phyloP scores from a whole-genome alignment of 2,888 invertebrate species.

The Herminia tarsipennalis region DNA sequence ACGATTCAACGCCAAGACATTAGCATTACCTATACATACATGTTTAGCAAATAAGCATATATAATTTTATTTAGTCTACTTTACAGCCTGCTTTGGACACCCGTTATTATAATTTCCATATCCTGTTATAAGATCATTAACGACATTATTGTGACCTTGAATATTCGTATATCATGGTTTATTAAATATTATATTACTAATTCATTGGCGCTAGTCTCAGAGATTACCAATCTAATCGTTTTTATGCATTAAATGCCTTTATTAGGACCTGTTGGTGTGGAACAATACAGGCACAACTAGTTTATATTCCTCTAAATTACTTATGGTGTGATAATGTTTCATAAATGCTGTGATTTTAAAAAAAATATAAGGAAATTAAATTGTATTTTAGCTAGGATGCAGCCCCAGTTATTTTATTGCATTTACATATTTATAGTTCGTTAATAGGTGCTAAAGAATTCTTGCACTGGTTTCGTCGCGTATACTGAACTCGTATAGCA shows the following conservation, averaged over 20 bases:
- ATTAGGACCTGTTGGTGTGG: no score
- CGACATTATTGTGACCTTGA: no score
- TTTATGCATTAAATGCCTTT: no score
- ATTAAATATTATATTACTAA: no score
- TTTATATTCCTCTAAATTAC: no score
- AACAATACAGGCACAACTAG: no score
- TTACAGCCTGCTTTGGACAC: background rate
- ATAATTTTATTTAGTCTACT: background rate
- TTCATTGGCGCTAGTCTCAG: no score
- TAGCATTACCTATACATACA: background rate
- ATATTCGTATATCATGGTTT: no score
- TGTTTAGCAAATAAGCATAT: conserved; percentile 2
- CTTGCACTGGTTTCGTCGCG: conserved; percentile 18
- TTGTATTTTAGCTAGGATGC: conserved; percentile 10
- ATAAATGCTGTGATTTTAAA: conserved; percentile 32
- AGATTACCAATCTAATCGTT: no score
- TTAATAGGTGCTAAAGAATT: conserved; percentile 16
- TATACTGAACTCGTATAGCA: conserved; percentile 14
- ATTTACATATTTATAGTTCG: conserved; percentile 28
- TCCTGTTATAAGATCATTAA: conserved; percentile 1
- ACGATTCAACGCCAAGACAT: conserved; percentile 7
- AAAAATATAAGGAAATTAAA: conserved; percentile 25
- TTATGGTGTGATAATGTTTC: conserved; percentile 7
- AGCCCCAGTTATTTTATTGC: conserved; percentile 31
- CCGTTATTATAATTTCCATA: background rate